Conservation (phyloP, 1,140 invertebrate species). For the Papilio machaon region DNA sequence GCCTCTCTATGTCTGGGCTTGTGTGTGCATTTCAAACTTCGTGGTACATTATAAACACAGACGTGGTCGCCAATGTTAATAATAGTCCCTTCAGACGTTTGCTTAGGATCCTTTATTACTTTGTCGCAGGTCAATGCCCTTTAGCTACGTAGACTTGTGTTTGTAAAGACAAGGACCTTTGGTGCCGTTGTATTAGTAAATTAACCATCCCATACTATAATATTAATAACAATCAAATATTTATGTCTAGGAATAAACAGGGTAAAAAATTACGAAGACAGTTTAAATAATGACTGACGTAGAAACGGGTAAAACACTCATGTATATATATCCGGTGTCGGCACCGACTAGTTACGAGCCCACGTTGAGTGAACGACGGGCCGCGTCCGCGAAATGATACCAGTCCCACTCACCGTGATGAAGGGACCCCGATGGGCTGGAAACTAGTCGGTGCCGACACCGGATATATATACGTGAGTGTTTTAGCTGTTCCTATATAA, state of each 20-base stretch:
- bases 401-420: too few species aligned
- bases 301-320: too few species aligned
- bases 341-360: too few species aligned
- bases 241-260: neutral
- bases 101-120: slow-evolving; percentile 20
- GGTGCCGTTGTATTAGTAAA: neutral
- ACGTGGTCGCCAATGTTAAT: neutral
- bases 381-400: too few species aligned
- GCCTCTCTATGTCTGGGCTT: neutral
- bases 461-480: too few species aligned
- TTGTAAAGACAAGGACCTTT: neutral
- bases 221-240: neutral
- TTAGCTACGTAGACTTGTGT: neutral
- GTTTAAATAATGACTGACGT: neutral
- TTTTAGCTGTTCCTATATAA: too few species aligned
- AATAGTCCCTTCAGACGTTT: neutral
- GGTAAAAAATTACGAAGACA: neutral
- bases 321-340: too few species aligned
- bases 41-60: neutral
- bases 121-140: neutral
- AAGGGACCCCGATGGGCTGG: too few species aligned
- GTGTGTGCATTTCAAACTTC: neutral
- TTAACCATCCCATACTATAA: neutral
- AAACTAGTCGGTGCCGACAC: too few species aligned
- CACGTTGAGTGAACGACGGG: too few species aligned